Conservation (phyloP, 2,797 vertebrate genomes). For the Enteromius viviparus region DNA sequence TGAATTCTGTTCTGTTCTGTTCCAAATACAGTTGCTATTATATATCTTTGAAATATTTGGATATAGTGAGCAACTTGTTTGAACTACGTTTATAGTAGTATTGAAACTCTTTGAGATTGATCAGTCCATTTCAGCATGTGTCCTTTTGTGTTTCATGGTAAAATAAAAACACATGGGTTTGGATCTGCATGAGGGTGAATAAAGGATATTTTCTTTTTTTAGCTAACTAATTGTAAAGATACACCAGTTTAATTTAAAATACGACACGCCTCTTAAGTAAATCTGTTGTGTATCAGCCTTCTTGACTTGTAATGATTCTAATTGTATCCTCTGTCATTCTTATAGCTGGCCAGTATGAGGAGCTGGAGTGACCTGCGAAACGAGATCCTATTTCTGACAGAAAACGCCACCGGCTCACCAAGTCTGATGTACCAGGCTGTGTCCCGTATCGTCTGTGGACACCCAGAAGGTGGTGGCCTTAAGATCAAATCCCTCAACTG, state of each 20-base stretch:
- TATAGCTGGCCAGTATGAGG: slow-evolving; percentile 86
- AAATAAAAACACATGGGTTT: neutral
- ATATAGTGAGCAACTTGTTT: neutral
- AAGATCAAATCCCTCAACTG: slow-evolving; percentile 98
- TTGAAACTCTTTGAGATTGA: neutral
- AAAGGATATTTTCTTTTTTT: neutral
- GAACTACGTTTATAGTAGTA: neutral
- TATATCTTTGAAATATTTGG: neutral
- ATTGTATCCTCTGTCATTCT: neutral
- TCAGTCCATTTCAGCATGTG: neutral
- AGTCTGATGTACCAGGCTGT: slow-evolving; percentile 90
- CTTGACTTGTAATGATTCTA: neutral
- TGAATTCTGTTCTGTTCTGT: neutral
- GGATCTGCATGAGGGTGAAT: neutral
- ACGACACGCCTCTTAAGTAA: neutral
- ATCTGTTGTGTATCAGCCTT: neutral
- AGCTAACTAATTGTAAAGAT: neutral
- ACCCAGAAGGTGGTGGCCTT: slow-evolving; percentile 91
- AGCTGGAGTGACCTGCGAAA: slow-evolving; percentile 93
- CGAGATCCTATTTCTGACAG: slow-evolving; percentile 88
- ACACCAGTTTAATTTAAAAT: neutral
- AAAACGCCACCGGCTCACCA: slow-evolving; percentile 85
- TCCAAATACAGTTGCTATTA: neutral
- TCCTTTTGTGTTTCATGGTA: neutral
- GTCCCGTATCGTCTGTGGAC: slow-evolving; percentile 91